Base-by-base conservation (phyloP, 2,888 invertebrate species). In the Eupithecia subumbrata region DNA sequence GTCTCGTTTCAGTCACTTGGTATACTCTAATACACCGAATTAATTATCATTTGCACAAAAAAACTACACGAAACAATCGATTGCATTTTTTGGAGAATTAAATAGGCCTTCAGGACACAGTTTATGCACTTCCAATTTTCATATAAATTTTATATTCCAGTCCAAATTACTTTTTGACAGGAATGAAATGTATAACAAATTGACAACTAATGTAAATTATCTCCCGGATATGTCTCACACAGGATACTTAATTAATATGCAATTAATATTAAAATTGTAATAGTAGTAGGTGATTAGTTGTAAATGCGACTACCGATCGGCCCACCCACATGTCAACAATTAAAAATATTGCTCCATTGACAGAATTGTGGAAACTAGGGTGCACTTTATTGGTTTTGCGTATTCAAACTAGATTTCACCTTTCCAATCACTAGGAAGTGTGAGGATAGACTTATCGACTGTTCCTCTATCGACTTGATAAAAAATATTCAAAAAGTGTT, bases 351-450 rank as follows among this genome's bases (percentile, higher is more conserved):
- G n/a, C 11, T 67, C 37, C 8, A 67, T 9, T 67, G 66, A 40
- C 68, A 43, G 43, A 64, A 25, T 68, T 68, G 43, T 68, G 43
- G 7, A 43, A 68, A 68, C 67, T 68, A 68, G 22, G 14, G n/a
- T 68, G 43, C n/a, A 68, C 7, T 43, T 60, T 25, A 60, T 71
- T 70, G 56, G 40, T 56, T 70, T 69, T 69, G 16, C 22, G 43
- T 68, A 68, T 45, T 68, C 8, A 22, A 68, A 68, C 40, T 40
- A 22, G 67, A 67, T 40, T 71, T 71, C 60, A 43, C 43, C 43
- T 43, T 71, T 63, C 71, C 43, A 71, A 56, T 43, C 37, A 60
- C 40, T 16, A 14, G 22, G 37, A 12, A 56, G 63, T 43, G 56
- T 5, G 22, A 30, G 30, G 16, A 48, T 68, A 43, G 68, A 68